Evolutionary conservation across 2,888 invertebrate genomes (phyloP).

Genomic region (Drosophila parthenogenetica): DNA sequence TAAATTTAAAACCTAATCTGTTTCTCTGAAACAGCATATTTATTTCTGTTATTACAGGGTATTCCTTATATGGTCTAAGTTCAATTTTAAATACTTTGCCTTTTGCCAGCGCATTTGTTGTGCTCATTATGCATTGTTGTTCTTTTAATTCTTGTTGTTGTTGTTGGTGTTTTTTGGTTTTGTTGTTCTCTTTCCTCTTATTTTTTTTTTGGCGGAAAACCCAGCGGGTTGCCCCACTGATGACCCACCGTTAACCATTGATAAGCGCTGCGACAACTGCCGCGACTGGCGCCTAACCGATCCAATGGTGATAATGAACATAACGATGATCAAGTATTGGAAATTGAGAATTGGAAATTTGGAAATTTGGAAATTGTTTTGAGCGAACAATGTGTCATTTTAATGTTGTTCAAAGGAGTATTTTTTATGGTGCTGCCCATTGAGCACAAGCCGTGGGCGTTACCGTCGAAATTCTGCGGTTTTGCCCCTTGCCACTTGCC

Average conservation of each 20-base stretch:
- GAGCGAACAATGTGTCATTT: conserved; percentile 73
- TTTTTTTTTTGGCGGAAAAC: conserved; percentile 39
- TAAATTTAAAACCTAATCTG: neutral
- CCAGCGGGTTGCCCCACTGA: conserved; percentile 65
- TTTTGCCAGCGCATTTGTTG: conserved; percentile 66
- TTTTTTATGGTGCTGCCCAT: conserved; percentile 61
- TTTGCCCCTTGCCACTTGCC: conserved; percentile 9
- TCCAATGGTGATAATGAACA: conserved; percentile 24
- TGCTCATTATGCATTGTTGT: conserved; percentile 31
- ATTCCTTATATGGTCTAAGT: neutral
- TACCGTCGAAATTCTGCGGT: conserved; percentile 22
- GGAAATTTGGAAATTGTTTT: conserved; percentile 5
- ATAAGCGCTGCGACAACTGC: conserved; percentile 42
- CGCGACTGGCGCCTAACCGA: conserved; percentile 50
- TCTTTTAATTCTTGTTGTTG: conserved; percentile 19
- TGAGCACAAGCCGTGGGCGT: conserved; percentile 39
- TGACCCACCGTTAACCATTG: conserved; percentile 53
- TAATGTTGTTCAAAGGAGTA: conserved; percentile 65
- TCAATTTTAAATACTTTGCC: conserved; percentile 16
- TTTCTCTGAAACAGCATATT: neutral
- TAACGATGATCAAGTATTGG: conserved; percentile 10
- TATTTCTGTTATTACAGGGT: neutral
- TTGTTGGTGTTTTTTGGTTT: conserved; percentile 6
- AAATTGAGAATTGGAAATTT: conserved; percentile 9
- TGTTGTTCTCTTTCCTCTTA: neutral